Evolutionary conservation across 2,797 vertebrate genomes (phyloP).

Genomic region (Acridotheres tristis): DNA sequence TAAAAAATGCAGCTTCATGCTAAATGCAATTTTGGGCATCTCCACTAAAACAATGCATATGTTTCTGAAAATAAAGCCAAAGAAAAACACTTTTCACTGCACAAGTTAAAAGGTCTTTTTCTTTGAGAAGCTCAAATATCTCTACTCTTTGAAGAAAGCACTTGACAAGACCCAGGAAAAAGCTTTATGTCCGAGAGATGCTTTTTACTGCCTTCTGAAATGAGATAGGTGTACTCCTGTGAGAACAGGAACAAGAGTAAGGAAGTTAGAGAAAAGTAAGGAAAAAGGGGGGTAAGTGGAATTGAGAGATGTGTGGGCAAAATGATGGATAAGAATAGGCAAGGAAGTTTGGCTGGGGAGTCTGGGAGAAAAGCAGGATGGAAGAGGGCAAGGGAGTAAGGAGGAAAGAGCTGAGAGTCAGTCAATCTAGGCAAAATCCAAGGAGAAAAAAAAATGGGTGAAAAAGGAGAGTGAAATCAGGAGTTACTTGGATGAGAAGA

Average conservation of each 20-base stretch:
- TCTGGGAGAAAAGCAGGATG: neutral
- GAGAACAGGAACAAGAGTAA: neutral
- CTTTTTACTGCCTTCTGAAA: slow-evolving; percentile 4
- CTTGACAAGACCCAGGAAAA: neutral
- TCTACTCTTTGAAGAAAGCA: neutral
- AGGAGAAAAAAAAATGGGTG: neutral
- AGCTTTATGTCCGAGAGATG: neutral
- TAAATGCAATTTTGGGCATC: neutral
- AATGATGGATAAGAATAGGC: neutral
- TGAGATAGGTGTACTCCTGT: neutral
- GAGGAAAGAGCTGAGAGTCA: neutral
- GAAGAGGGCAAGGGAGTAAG: neutral
- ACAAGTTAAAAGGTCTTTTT: neutral
- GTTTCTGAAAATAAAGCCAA: neutral
- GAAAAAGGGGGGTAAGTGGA: neutral
- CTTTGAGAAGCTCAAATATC: neutral
- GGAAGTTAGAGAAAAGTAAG: neutral
- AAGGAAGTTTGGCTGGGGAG: neutral
- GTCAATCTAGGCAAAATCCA: neutral
- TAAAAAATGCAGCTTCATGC: neutral
- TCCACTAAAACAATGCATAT: neutral
- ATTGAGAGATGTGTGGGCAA: neutral
- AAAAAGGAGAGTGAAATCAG: neutral
- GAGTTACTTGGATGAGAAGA: neutral
- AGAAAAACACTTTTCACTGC: neutral